Percentiles rank a stretch among this genome's conserved stretches.
These are phyloP conservation scores for Trematocara stigmaticum DNA, from an alignment of 2,113 vertebrate genomes.

Conservation along the genomic window DNA sequence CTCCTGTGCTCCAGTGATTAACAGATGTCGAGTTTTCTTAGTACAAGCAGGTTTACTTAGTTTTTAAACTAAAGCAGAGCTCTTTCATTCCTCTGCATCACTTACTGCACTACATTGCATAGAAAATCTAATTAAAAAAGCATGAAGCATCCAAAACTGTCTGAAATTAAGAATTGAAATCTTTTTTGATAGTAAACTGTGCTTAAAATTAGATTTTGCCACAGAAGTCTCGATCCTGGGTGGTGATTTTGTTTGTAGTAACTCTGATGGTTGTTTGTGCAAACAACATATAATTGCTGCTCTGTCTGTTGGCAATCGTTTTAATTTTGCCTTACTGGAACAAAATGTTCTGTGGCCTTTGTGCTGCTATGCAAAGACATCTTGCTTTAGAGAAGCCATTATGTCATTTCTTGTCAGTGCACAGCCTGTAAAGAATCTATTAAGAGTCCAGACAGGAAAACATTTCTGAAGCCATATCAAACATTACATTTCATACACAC, in stretches of 20 bases:
- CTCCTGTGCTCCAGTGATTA: not conserved
- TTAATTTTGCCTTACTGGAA: not conserved
- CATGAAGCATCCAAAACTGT: not conserved
- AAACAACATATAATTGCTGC: conserved; percentile 3
- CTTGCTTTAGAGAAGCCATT: not conserved
- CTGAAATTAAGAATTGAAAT: not conserved
- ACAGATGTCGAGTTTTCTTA: not conserved
- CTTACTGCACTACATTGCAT: not conserved
- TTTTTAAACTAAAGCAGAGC: not conserved
- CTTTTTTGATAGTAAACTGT: not conserved
- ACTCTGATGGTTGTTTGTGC: not conserved
- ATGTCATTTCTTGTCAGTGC: not conserved
- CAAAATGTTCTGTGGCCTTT: not conserved
- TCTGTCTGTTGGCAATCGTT: not conserved
- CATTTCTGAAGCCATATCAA: not conserved
- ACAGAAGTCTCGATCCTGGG: not conserved
- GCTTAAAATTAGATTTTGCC: not conserved
- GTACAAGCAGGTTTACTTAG: not conserved
- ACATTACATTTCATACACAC: not conserved
- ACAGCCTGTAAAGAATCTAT: not conserved
- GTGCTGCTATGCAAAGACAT: not conserved
- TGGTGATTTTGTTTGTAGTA: not conserved
- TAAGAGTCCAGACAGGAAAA: not conserved
- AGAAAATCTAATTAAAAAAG: not conserved
- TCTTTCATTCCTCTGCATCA: not conserved